Conservation (phyloP, 2,113 vertebrate genomes). For the Penelope pileata region DNA sequence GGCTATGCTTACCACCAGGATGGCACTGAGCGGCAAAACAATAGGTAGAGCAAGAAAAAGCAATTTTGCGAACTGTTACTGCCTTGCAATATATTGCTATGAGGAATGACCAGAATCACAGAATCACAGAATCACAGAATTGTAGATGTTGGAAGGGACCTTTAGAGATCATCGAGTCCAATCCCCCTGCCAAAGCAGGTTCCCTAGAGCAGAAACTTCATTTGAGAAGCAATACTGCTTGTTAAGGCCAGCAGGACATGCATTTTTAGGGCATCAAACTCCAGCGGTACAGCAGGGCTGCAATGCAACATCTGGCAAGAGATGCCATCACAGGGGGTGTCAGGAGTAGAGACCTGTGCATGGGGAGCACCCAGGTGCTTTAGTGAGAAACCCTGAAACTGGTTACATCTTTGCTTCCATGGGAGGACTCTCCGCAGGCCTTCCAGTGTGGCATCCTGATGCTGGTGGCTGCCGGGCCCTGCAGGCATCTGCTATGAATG, state of each 20-base stretch:
- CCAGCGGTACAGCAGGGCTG: neutral
- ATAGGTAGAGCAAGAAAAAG: neutral
- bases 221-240: neutral
- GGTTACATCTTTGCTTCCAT: neutral
- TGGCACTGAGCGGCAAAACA: neutral
- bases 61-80: neutral
- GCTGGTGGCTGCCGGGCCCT: conserved; percentile 25
- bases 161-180: no score
- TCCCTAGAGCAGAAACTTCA: no score
- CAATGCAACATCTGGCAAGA: neutral
- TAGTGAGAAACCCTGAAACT: neutral
- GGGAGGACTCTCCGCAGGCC: neutral
- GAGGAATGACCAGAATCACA: neutral
- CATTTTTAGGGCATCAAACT: neutral
- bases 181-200: no score
- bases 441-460: neutral
- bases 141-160: no score
- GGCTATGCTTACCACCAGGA: neutral
- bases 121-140: no score
- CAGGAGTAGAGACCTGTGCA: neutral
- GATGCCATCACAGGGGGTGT: neutral
- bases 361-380: neutral
- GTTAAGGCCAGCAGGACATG: neutral
- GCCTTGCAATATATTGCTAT: neutral
- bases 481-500: neutral